Percentiles rank a stretch among this genome's conserved stretches.
Conservation (phyloP, 2,888 invertebrate genomes). For the Cerastis rubricosa region DNA sequence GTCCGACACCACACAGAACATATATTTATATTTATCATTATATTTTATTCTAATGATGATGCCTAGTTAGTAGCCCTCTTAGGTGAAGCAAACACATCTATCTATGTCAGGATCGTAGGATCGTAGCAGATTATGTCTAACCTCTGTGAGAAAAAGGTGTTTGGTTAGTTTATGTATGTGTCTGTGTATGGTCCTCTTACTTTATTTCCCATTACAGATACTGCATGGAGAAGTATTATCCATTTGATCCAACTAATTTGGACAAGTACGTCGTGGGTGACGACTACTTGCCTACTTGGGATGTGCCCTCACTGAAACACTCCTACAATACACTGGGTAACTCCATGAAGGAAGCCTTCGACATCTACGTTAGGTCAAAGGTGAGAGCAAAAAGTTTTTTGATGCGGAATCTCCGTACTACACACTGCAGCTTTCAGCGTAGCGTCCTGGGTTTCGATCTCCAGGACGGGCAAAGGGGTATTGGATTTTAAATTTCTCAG, state of each 20-base stretch:
- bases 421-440: background rate
- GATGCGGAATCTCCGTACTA: background rate
- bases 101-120: background rate
- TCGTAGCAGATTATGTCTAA: background rate
- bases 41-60: no score
- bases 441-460: background rate
- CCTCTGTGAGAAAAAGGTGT: background rate
- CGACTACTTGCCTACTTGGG: constrained; percentile 98
- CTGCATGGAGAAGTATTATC: constrained; percentile 97
- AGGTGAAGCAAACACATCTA: background rate
- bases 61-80: background rate
- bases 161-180: background rate
- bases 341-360: constrained; percentile 96
- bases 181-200: background rate
- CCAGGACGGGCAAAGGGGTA: background rate
- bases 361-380: constrained; percentile 92
- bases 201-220: constrained; percentile 90
- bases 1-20: no score
- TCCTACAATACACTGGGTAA: constrained; percentile 94
- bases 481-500: background rate
- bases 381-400: constrained; percentile 66
- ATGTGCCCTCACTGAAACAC: constrained; percentile 94
- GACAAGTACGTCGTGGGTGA: constrained; percentile 98
- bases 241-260: constrained; percentile 94
- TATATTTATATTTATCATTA: no score